Base-by-base conservation (phyloP, 2,888 invertebrate species). In the Meta bourneti region DNA sequence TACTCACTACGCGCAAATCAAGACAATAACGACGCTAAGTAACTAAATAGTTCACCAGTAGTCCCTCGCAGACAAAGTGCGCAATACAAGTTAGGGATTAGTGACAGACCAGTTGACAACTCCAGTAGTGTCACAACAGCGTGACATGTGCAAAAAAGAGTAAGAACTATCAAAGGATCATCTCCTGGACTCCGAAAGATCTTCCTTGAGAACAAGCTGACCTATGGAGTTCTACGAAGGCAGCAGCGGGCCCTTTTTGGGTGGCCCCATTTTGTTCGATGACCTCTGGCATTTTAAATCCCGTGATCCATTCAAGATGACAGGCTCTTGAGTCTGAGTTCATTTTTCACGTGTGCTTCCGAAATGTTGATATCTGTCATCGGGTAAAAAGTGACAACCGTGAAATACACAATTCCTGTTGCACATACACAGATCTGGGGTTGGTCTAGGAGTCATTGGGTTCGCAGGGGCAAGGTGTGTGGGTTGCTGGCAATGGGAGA, bases 291-390 rank as follows among this genome's bases (percentile, higher is more conserved):
- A 77, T 84, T 79, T 19, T 74, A 84, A 79, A 77, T 81, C 85
- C 77, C 8, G 52, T 51, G 54, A 91, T 91, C 90, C 77, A 86
- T 90, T 90, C 71, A 81, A 4, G 49, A 20, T 91, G 90, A 91
- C 86, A 86, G 75, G 34, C 75, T 85, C 74, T 90, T 85, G 90
- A 90, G 85, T 90, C 49, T 72, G 51, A 85, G 72, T 49, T 74
- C 84, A 90, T 90, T 84, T 79, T 79, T 90, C 90, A 90, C 54
- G 83, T 89, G 61, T 54, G 84, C 90, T 80, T 90, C 90, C 51
- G 90, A 90, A 87, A 79, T 78, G 20, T 34, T 49, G 77, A 82
- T 16, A 71, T 79, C 61, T 75, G 51, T 82, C 85, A 52, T 86
- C 87, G 34, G 52, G 6, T 19, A n/a, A 34, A 34, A 80, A 79